These are phyloP conservation scores for crab-eating macaque (Macaca fascicularis) DNA, from an alignment of 2,113 vertebrate genomes.

Conservation along the genomic window DNA sequence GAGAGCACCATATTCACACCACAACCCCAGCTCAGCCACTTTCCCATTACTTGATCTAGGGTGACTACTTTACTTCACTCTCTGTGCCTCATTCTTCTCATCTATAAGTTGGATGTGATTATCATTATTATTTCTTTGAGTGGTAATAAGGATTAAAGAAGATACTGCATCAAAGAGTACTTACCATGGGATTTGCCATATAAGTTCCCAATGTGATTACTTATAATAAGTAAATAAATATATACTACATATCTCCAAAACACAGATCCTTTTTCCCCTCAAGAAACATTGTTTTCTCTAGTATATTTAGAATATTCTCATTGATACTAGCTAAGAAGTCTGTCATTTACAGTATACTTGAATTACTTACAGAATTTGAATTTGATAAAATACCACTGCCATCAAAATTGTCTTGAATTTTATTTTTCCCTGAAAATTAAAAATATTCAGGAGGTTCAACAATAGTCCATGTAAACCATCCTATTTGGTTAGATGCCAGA, in stretches of 20 bases:
- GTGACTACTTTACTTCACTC: background rate
- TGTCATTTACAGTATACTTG: background rate
- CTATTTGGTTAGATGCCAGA: background rate
- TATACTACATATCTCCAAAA: background rate
- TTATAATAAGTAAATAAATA: background rate
- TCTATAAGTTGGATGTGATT: background rate
- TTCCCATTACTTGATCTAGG: background rate
- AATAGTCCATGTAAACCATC: background rate
- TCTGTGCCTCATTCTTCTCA: background rate
- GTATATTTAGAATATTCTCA: background rate
- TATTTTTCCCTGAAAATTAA: background rate
- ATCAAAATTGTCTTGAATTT: background rate
- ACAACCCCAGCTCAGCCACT: background rate
- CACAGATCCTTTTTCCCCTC: too few species aligned
- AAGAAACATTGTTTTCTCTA: background rate
- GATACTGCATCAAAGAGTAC: background rate
- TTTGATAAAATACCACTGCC: background rate
- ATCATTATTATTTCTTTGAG: background rate
- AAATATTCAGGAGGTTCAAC: background rate
- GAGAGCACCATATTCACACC: fast-evolving
- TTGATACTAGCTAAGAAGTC: background rate
- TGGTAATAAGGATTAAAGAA: background rate
- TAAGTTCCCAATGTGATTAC: background rate
- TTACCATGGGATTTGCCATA: background rate
- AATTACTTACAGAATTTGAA: background rate